These are phyloP conservation scores for Trogon surrucura DNA, from an alignment of 2,113 vertebrate species.

Conservation along the genomic window DNA sequence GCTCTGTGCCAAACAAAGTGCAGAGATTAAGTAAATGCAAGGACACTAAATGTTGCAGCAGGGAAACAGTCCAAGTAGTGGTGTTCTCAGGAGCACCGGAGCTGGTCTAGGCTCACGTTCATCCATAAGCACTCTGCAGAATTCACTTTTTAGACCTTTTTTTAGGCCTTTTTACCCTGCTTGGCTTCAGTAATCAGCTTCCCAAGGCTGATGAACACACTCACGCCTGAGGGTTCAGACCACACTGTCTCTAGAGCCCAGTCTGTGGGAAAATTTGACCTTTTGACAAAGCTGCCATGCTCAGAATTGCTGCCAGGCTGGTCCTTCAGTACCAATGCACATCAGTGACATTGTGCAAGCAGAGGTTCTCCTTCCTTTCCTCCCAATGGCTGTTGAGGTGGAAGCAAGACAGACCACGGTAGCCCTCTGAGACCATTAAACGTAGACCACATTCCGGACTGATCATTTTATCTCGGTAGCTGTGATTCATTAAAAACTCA, in stretches of 20 bases:
- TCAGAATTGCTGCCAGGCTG: background rate
- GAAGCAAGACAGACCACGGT: background rate
- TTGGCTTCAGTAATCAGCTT: background rate
- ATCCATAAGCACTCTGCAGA: background rate
- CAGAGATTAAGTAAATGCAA: constrained; percentile 43
- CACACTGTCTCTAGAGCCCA: background rate
- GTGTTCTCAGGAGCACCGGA: background rate
- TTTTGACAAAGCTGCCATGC: background rate
- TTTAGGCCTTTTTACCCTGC: background rate
- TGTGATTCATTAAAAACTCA: background rate
- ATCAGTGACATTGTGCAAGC: background rate
- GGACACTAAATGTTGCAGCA: background rate
- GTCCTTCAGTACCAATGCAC: background rate
- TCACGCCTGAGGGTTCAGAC: background rate
- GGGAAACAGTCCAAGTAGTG: background rate
- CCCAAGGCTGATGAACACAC: background rate
- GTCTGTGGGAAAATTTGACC: background rate
- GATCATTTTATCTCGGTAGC: background rate
- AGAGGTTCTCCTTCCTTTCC: background rate
- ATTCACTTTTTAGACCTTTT: background rate
- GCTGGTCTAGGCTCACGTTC: background rate
- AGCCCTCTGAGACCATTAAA: background rate
- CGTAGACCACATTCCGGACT: background rate
- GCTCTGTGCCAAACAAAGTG: constrained; percentile 11
- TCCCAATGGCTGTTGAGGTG: background rate